Percentiles rank a stretch among this genome's conserved stretches.
These are phyloP conservation scores for Grallaria varia DNA, from an alignment of 2,113 vertebrate species.

Conservation along the genomic window DNA sequence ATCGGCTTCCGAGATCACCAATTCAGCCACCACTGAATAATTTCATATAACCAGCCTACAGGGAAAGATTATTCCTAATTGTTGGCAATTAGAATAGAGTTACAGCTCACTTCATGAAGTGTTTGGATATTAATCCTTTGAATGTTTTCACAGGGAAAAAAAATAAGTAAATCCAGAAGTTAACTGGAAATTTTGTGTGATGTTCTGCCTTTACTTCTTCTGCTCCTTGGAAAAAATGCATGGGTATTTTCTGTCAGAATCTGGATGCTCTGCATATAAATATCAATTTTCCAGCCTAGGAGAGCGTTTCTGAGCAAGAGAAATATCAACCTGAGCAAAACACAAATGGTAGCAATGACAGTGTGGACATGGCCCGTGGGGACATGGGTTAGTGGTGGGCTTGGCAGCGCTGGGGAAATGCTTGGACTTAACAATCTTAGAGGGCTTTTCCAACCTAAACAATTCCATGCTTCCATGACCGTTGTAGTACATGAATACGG, in stretches of 20 bases:
- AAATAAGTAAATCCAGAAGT: neutral
- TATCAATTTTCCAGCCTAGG: neutral
- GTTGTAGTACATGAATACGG: neutral
- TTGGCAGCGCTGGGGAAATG: neutral
- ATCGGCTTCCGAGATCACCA: neutral
- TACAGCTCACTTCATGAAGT: neutral
- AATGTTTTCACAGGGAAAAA: neutral
- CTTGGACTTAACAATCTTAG: neutral
- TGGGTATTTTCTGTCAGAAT: constrained; percentile 2
- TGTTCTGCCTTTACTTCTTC: neutral
- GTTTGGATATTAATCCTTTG: neutral
- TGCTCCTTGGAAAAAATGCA: neutral
- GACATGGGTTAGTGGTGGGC: neutral
- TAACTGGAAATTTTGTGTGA: neutral
- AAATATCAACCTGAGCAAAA: neutral
- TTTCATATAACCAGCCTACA: neutral
- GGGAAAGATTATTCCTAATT: constrained; percentile 22
- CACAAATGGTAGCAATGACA: rapidly evolving
- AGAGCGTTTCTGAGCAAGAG: neutral
- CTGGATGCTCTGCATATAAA: constrained; percentile 1
- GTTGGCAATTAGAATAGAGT: constrained; percentile 9
- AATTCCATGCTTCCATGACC: neutral
- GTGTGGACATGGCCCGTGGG: neutral
- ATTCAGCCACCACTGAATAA: neutral
- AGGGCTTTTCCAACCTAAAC: neutral